A percentile compares a stretch with the other conserved stretches of the same genome.
These are phyloP conservation scores for Lepidothrix coronata DNA, from an alignment of 2,113 vertebrate species.

Conservation along the genomic window DNA sequence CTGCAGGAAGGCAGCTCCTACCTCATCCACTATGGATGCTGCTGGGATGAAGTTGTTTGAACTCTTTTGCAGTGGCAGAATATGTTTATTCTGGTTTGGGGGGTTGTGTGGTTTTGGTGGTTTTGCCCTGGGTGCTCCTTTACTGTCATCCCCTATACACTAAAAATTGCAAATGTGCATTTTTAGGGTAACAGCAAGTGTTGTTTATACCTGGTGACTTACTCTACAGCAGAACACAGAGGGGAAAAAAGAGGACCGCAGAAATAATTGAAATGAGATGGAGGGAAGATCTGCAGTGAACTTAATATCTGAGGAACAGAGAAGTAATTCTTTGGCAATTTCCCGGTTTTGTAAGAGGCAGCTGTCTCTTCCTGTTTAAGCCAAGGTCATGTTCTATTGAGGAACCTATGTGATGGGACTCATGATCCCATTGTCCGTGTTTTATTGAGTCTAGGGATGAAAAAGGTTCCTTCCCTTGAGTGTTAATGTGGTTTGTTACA, in stretches of 20 bases:
- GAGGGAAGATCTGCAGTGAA: background rate
- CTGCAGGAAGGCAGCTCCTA: background rate
- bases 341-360: background rate
- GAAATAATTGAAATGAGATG: background rate
- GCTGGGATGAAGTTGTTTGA: background rate
- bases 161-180: background rate
- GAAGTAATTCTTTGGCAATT: background rate
- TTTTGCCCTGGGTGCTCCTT: background rate
- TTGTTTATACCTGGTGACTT: background rate
- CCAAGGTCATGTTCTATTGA: background rate
- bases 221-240: background rate
- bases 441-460: background rate
- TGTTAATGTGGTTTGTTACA: background rate
- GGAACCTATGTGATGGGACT: background rate
- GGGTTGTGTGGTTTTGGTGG: background rate
- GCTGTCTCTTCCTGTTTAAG: background rate
- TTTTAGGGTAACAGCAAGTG: background rate
- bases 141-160: background rate
- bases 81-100: background rate
- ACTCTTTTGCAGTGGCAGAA: background rate
- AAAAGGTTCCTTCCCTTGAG: background rate
- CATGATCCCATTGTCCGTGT: background rate
- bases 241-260: background rate
- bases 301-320: background rate
- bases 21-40: background rate